Percentiles rank a stretch among this genome's conserved stretches.
phyloP scores from a whole-genome alignment of 1,140 invertebrate species.

The Mya arenaria region DNA sequence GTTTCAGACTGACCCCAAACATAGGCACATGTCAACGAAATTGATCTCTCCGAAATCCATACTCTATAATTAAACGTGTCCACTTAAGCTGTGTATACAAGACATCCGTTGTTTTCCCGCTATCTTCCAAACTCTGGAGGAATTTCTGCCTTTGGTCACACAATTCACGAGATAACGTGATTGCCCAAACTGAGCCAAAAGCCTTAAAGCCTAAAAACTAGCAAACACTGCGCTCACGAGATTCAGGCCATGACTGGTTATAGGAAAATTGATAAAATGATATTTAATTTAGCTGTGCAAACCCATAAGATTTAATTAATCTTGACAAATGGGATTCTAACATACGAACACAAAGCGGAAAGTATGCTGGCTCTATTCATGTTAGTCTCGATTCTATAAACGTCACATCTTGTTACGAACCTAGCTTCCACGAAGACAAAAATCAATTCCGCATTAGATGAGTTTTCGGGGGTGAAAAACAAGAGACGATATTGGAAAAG shows the following conservation, averaged over 20 bases:
- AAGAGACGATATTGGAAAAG: too few relatives aligned
- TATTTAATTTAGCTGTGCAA: slow-evolving; percentile 49
- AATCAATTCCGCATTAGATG: slow-evolving; percentile 30
- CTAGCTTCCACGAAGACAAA: slow-evolving; percentile 38
- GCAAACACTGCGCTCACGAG: background rate
- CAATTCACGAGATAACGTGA: slow-evolving; percentile 23
- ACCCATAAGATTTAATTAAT: slow-evolving; percentile 41
- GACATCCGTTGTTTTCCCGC: background rate
- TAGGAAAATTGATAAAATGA: slow-evolving; percentile 54
- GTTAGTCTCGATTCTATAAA: background rate
- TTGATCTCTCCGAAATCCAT: too few relatives aligned
- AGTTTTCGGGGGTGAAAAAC: too few relatives aligned
- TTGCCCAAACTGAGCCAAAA: background rate
- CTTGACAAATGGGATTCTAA: slow-evolving; percentile 31
- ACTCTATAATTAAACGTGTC: background rate
- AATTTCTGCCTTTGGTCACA: slow-evolving; percentile 36
- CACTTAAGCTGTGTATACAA: slow-evolving; percentile 8
- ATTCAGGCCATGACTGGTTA: background rate
- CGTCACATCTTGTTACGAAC: slow-evolving; percentile 22
- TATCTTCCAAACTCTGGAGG: slow-evolving; percentile 36
- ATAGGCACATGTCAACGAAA: too few relatives aligned
- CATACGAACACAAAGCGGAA: background rate
- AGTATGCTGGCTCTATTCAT: too few relatives aligned
- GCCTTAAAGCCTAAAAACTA: background rate
- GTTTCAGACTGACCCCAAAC: too few relatives aligned